Base-by-base conservation (phyloP, 2,888 invertebrate genomes). In the Lasiommata megera region DNA sequence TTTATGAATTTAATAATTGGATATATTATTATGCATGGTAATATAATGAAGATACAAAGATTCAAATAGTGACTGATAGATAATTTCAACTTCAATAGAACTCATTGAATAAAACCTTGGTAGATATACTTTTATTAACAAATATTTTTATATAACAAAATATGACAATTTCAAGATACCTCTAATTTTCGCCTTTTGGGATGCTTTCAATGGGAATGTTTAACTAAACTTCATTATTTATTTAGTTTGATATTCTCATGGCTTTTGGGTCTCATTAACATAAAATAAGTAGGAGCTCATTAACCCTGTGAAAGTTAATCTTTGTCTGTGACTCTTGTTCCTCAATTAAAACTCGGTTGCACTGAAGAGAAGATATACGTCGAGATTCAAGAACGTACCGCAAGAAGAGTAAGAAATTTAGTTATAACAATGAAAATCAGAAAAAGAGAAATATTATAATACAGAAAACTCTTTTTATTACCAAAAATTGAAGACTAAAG, bases 251-350 rank as follows among this genome's bases (percentile, higher is more conserved):
- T 62, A 40, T 57, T 53, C 52, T 43, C 40, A 36, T 40, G 60
- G 60, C 60, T 61, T n/a, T 61, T 57, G 60, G 54, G 56, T 52
- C 43, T 52, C 60, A 62, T 53, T 62, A 60, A 60, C 56, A 51
- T 62, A 56, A 37, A 38, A 46, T 61, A 61, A 61, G 50, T 48
- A 47, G 34, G 44, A n/a, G 28, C 53, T 61, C 58, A 61, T 50
- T 59, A 58, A 58, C 48, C 41, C 34, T 56, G 37, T 53, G 37
- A 44, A 23, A 12, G 23, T 53, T 44, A 17, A 29, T 31, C 29
- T 52, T n/a, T 53, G 8, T 53, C 9, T 53, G 53, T 53, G 43
- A 43, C 9, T 52, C n/a, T n/a, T n/a, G 41, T 52, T 52, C 16
- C n/a, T 7, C 6, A n/a, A 51, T 16, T 11, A 23, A 23, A 23